A percentile compares a stretch with the other conserved stretches of the same genome.
Evolutionary conservation across 2,113 vertebrate genomes (phyloP).

Genomic region (Heterocephalus glaber): DNA sequence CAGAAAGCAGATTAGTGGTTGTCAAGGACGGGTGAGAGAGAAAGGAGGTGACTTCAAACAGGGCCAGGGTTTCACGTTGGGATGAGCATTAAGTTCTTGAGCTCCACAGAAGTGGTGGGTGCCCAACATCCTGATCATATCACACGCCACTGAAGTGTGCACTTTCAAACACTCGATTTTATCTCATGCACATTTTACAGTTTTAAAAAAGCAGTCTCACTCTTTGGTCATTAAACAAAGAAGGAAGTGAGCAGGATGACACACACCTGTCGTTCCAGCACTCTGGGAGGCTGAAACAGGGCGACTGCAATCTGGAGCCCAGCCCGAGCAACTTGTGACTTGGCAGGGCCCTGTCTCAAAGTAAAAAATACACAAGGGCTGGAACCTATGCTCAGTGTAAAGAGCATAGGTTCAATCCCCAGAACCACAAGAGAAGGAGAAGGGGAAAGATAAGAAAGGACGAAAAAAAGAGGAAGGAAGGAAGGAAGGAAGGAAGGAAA

Average conservation of each 20-base stretch:
- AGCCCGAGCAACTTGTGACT: background rate
- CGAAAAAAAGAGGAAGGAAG: background rate
- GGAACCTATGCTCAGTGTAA: background rate
- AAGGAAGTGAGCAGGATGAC: background rate
- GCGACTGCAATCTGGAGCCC: background rate
- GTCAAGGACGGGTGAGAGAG: background rate
- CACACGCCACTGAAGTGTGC: background rate
- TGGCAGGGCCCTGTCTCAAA: background rate
- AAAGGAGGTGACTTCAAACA: accelerated
- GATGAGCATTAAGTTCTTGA: background rate
- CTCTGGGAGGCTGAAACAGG: background rate
- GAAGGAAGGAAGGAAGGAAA: background rate
- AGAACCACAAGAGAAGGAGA: background rate
- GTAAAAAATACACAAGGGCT: background rate
- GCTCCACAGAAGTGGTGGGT: background rate
- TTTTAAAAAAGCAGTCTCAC: background rate
- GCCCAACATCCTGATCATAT: background rate
- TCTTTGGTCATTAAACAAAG: background rate
- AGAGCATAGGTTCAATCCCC: background rate
- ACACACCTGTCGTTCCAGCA: background rate
- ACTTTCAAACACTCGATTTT: background rate
- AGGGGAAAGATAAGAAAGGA: too few species aligned
- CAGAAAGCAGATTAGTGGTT: background rate
- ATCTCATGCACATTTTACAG: background rate
- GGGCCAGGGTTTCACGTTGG: background rate